Conservation (phyloP, 2,888 invertebrate species). For the Caenorhabditis wallacei region DNA sequence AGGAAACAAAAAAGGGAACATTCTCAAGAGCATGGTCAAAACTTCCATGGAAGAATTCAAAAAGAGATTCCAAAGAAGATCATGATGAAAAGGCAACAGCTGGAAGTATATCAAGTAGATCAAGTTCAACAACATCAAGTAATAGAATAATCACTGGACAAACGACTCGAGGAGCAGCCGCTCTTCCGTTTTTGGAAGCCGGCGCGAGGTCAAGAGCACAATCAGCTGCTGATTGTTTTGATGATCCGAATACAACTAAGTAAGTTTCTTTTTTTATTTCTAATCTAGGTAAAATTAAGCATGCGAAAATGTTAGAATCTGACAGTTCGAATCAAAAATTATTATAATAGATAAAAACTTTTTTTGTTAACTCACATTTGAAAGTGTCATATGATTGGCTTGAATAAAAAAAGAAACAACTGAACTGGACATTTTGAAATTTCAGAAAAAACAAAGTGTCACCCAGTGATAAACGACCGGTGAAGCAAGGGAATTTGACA, state of each 20-base stretch:
- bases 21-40: constrained; percentile 43
- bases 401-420: neutral
- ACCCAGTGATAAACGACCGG: constrained; percentile 51
- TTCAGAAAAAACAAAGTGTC: constrained; percentile 55
- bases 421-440: neutral
- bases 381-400: neutral
- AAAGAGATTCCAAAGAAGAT: constrained; percentile 56
- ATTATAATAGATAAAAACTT: no score
- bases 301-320: no score
- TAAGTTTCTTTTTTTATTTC: neutral
- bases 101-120: constrained; percentile 46
- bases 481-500: constrained; percentile 52
- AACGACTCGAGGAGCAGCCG: constrained; percentile 34
- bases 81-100: constrained; percentile 43
- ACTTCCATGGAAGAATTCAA: constrained; percentile 34
- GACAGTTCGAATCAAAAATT: no score
- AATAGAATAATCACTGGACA: constrained; percentile 41
- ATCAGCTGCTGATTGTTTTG: constrained; percentile 41
- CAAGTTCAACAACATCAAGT: constrained; percentile 48
- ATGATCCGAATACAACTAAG: constrained; percentile 19
- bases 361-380: no score
- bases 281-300: no score
- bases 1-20: constrained; percentile 48
- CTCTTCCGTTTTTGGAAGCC: constrained; percentile 44
- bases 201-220: constrained; percentile 39